Base-by-base conservation (phyloP, 2,113 vertebrate genomes). In the Chloroceryle aenea region DNA sequence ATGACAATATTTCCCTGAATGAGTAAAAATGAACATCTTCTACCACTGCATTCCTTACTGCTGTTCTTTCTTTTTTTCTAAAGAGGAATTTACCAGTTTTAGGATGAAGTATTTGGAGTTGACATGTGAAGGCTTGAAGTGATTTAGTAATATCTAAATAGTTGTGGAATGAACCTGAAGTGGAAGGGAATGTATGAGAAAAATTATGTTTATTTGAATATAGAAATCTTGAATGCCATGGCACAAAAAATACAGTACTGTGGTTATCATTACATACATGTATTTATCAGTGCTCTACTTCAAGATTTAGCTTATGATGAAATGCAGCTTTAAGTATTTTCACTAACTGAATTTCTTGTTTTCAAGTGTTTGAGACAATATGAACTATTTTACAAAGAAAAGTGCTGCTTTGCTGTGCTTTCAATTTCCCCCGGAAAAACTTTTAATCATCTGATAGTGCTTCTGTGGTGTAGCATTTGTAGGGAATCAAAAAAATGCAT, bases 301-400 rank as follows among this genome's bases (percentile, higher is more conserved):
- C 77, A 92, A 76, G 19, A 50, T 91, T 94, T 73, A 77, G 5
- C 36, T 53, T 86, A 15, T 68, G 83, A 84, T 48, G 20, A 95
- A 45, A 85, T 72, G 48, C 40, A 43, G 5, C 36, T 94, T 93
- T 93, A 85, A 92, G 64, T 93, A 92, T 95, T 83, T 94, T 85
- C 66, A 34, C 38, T 42, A 88, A 56, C 22, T 87, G 6, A 81
- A 58, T 94, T 68, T 78, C 9, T 53, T 55, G 83, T 53, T 59
- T 87, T 79, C 53, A 50, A 77, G 34, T 84, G 20, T 58, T 77
- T 71, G 23, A 95, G 68, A 91, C 19, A 84, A 67, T 42, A 18
- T 27, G 34, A 91, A 52, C n/a, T 76, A 22, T 96, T 95, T 94
- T 47, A 68, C 13, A 82, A 81, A 94, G 84, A 48, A 79, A 83